phyloP scores from a whole-genome alignment of 35 echinoderm and acorn worm species.

The Holothuria glaberrima region DNA sequence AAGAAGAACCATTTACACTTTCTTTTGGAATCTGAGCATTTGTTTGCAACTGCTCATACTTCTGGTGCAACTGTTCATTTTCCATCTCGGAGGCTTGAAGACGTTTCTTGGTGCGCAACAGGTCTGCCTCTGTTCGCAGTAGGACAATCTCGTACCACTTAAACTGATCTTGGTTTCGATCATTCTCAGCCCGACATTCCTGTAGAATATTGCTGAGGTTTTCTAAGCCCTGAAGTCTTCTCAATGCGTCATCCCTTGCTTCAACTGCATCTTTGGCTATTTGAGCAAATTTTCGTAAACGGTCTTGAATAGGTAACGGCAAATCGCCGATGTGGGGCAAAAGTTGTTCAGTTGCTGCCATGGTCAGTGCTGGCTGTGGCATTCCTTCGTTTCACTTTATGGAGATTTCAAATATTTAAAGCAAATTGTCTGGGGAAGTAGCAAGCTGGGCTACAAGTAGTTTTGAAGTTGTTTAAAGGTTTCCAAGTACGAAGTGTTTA shows the following conservation, averaged over 20 bases:
- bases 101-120: slow-evolving; percentile 26
- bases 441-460: too few relatives aligned
- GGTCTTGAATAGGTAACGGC: background rate
- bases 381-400: too few relatives aligned
- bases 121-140: slow-evolving; percentile 43
- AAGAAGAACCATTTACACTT: background rate
- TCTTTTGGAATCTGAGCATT: background rate
- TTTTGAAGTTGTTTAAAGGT: too few relatives aligned
- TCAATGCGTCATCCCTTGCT: background rate
- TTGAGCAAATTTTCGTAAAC: slow-evolving; percentile 27
- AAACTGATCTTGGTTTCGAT: slow-evolving; percentile 44
- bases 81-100: background rate
- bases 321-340: slow-evolving; percentile 15
- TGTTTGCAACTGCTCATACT: background rate
- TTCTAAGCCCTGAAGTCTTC: slow-evolving; percentile 26
- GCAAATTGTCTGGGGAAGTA: too few relatives aligned
- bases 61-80: slow-evolving; percentile 13
- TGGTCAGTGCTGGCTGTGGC: background rate
- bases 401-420: too few relatives aligned
- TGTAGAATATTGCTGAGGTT: slow-evolving; percentile 36
- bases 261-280: slow-evolving; percentile 21
- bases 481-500: too few relatives aligned
- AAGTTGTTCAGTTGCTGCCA: background rate
- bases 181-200: slow-evolving; percentile 26
- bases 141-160: slow-evolving; percentile 49